phyloP scores from a whole-genome alignment of 2,113 vertebrate species.

The Acanthisitta chloris region DNA sequence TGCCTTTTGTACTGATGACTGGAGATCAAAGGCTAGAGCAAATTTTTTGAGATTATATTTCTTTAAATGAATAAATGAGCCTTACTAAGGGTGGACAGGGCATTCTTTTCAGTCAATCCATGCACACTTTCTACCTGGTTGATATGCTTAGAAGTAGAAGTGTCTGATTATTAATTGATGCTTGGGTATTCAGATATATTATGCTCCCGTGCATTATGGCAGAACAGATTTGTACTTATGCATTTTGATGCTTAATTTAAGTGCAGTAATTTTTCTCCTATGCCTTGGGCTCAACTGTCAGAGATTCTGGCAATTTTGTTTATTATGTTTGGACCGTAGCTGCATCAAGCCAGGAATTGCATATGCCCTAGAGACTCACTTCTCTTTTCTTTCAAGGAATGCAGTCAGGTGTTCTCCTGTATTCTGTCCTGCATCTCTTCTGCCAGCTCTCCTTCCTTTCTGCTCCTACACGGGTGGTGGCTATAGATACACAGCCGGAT shows the following conservation, averaged over 20 bases:
- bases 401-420: neutral
- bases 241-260: neutral
- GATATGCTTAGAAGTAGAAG: neutral
- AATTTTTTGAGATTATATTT: slow-evolving; percentile 36
- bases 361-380: neutral
- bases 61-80: slow-evolving; percentile 23
- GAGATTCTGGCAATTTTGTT: neutral
- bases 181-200: neutral
- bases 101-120: neutral
- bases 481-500: neutral
- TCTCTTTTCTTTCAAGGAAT: neutral
- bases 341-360: neutral
- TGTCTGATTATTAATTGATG: neutral
- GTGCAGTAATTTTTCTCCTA: neutral
- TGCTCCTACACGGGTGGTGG: neutral
- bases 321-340: neutral
- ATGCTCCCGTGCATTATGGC: neutral
- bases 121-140: neutral
- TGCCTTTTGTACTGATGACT: slow-evolving; percentile 45
- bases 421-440: neutral
- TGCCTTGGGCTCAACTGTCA: neutral
- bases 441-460: neutral
- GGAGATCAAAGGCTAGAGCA: slow-evolving; percentile 53
- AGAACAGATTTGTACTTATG: neutral
- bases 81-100: neutral